These are phyloP conservation scores for Lissonota sp. DNA, from an alignment of 2,888 invertebrate species.

Conservation along the genomic window DNA sequence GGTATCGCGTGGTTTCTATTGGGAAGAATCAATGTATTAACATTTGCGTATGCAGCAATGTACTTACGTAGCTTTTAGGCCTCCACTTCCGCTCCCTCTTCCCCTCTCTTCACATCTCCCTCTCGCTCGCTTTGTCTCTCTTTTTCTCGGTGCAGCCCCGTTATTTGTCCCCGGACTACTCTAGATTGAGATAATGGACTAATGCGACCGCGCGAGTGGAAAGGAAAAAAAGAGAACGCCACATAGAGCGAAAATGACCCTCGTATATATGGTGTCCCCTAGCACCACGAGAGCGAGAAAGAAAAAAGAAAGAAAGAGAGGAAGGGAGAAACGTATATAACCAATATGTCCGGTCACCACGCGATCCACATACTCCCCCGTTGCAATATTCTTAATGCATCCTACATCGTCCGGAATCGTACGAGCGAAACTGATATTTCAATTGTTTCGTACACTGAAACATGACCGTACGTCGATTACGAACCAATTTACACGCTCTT, in stretches of 20 bases:
- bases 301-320: background rate
- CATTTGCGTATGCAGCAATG: too few species aligned
- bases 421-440: slow-evolving; percentile 42
- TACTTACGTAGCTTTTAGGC: too few species aligned
- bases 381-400: slow-evolving; percentile 49
- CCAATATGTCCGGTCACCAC: slow-evolving; percentile 74
- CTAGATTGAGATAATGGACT: slow-evolving; percentile 79
- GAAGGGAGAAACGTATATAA: slow-evolving; percentile 55
- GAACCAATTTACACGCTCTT: slow-evolving; percentile 19
- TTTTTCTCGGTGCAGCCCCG: slow-evolving; percentile 68
- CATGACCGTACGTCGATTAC: slow-evolving; percentile 5
- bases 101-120: background rate
- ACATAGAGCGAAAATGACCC: slow-evolving; percentile 52
- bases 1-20: too few species aligned
- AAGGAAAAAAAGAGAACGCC: slow-evolving; percentile 61
- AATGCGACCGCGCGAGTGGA: slow-evolving; percentile 70
- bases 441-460: background rate
- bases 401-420: slow-evolving; percentile 33
- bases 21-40: too few species aligned
- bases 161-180: slow-evolving; percentile 77
- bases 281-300: slow-evolving; percentile 24
- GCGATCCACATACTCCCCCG: slow-evolving; percentile 66
- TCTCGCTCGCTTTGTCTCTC: slow-evolving; percentile 29
- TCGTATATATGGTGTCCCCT: slow-evolving; percentile 33
- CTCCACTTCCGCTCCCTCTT: too few species aligned